A percentile compares a stretch with the other conserved stretches of the same genome.
phyloP scores from a whole-genome alignment of 2,888 invertebrate species.

The Sphecodes monilicornis region DNA sequence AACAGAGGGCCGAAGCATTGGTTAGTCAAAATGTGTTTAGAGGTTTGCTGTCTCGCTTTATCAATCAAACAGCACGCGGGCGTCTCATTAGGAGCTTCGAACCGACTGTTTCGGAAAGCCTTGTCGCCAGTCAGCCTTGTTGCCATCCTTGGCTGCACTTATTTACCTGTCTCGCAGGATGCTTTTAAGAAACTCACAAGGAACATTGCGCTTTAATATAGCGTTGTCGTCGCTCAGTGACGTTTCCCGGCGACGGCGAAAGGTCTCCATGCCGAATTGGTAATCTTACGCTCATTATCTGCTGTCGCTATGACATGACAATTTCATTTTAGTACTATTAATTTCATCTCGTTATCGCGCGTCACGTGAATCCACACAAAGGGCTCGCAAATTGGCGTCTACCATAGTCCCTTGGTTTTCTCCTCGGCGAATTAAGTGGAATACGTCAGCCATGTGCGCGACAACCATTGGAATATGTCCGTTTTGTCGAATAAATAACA shows the following conservation, averaged over 20 bases:
- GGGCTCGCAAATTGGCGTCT: slow-evolving; percentile 8
- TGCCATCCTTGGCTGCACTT: slow-evolving; percentile 1
- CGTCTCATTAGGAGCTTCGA: slow-evolving; percentile 5
- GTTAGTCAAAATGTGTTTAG: not conserved
- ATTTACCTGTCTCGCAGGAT: slow-evolving; percentile 14
- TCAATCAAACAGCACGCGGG: slow-evolving; percentile 8
- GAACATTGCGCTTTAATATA: slow-evolving; percentile 22
- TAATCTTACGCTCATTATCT: slow-evolving; percentile 1
- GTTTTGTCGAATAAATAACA: slow-evolving; percentile 30
- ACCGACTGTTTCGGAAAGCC: slow-evolving; percentile 10
- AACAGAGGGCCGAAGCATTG: not conserved
- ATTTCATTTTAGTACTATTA: slow-evolving; percentile 10
- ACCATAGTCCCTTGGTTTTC: not conserved
- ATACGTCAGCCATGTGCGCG: not conserved
- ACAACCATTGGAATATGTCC: not conserved
- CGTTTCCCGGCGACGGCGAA: not conserved
- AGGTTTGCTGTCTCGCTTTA: not conserved
- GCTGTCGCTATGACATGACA: not conserved
- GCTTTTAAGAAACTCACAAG: slow-evolving; percentile 9
- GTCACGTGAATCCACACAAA: slow-evolving; percentile 26
- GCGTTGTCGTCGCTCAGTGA: not conserved
- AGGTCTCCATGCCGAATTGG: slow-evolving; percentile 6
- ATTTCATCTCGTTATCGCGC: slow-evolving; percentile 23
- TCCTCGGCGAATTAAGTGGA: slow-evolving; percentile 1
- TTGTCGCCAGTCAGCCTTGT: not conserved